Evolutionary conservation across 2,113 vertebrate genomes (phyloP), one percentile per base, ranked within the genome.

Genomic region (Delphinus delphis): DNA sequence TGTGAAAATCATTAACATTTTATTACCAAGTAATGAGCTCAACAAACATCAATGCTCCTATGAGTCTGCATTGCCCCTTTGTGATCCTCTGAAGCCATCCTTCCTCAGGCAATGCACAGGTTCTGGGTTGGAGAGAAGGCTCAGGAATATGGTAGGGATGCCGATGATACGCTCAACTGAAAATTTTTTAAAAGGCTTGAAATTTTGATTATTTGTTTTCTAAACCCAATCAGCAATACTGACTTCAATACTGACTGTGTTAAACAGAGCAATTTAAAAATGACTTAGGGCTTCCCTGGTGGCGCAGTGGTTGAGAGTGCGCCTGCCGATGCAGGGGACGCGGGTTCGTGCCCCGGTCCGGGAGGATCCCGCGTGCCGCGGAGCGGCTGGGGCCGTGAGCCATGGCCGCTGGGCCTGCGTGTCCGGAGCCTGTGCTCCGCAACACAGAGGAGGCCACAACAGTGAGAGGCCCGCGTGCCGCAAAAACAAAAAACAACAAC

Each of bases 121-220:
- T 17, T 20, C 73, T 70, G 41, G 15, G 55, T 2, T 68, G 12
- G 44, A 85, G 28, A 55, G 28, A 76, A 31, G 6, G 20, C 18
- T 62, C 58, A 65, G n/a, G 21, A 92, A 68, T 6, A 71, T 2
- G 36, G 31, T 3, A 53, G 1, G 10, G 28, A 36, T 79, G 26
- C 4, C 1, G 4, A 58, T 31, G 38, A 77, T 2, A 80, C 15
- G 28, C 5, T 65, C 38, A 74, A 68, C 0, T 36, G 50, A 47
- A 84, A 90, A 47, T 82, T 86, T 73, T 41, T 23, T 14, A 76
- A 83, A 53, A 79, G 36, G 10, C 23, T 83, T 44, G 33, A 71
- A 95, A 81, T 58, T 31, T 73, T n/a, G 83, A 73, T 73, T 44
- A 41, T 71, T 93, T 83, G 23, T 8, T 80, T 63, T 81, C 41